phyloP scores from a whole-genome alignment of 2,797 vertebrate species.

The Spondyliosoma cantharus region DNA sequence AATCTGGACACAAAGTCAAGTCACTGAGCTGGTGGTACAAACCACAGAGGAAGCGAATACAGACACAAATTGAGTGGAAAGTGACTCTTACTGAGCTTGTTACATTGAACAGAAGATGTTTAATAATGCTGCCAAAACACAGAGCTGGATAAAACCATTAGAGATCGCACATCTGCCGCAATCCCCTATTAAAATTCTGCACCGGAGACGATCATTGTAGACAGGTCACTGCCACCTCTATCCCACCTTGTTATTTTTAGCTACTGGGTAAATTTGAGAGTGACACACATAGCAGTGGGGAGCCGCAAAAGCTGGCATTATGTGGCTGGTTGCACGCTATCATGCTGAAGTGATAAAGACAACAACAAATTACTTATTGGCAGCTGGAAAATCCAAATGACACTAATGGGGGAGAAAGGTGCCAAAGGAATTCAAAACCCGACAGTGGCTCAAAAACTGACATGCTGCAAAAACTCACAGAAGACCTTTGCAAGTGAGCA shows the following conservation, averaged over 20 bases:
- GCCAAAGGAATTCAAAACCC: conserved; percentile 39
- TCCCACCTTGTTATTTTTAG: conserved; percentile 77
- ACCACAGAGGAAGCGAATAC: neutral
- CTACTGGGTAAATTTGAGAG: conserved; percentile 62
- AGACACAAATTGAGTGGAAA: conserved; percentile 7
- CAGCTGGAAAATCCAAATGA: conserved; percentile 68
- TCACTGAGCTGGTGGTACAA: neutral
- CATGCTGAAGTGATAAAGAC: conserved; percentile 64
- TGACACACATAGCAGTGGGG: conserved; percentile 42
- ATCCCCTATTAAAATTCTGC: conserved; percentile 61
- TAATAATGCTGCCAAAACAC: conserved; percentile 15
- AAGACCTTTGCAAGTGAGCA: conserved; percentile 4
- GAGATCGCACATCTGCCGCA: conserved; percentile 44
- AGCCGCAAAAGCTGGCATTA: conserved; percentile 65
- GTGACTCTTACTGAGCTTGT: conserved; percentile 5
- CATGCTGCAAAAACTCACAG: conserved; percentile 8
- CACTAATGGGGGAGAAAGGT: conserved; percentile 55
- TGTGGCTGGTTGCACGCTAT: conserved; percentile 55
- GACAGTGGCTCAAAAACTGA: conserved; percentile 45
- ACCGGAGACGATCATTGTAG: conserved; percentile 61
- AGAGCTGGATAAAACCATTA: conserved; percentile 31
- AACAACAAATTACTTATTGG: conserved; percentile 73
- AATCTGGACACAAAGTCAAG: neutral
- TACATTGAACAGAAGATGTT: conserved; percentile 17
- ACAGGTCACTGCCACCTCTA: conserved; percentile 72